Base-by-base conservation (phyloP, 2,113 vertebrate species). In the Pomatostomus ruficeps region DNA sequence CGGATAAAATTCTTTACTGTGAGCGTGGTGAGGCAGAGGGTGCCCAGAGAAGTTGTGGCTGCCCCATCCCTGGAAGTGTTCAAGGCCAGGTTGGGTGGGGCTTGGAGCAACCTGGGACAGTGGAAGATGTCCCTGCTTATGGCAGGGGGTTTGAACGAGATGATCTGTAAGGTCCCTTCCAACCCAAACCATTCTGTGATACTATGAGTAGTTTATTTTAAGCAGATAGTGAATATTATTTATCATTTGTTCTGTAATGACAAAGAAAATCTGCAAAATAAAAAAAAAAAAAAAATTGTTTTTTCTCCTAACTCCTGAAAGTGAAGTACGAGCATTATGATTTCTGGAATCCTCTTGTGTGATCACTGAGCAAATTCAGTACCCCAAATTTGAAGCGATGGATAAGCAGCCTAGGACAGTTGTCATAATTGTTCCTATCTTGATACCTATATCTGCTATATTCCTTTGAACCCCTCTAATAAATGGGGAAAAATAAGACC, bases 141-240 rank as follows among this genome's bases (percentile, higher is more conserved):
- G 10, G 7, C 4, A 68, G 6, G 3, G 29, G 2, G 5, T 2
- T 54, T 8, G 31, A 54, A 62, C 0, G 2, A 18, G 10, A 35
- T 19, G 5, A 31, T 70, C 29, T 62, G 31, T 10, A 62, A 54
- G 5, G 5, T 33, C 3, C 10, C 8, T 48, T 76, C 18, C 18
- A 33, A 42, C 12, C 8, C 35, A 61, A 75, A 54, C 5, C 7
- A 20, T 36, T 42, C 12, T 42, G 1, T 55, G 13, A 31, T 48
- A 33, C 9, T 9, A 2, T 20, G 35, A 55, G 20, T 16, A 4
- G 23, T 22, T 45, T 51, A 21, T 33, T 84, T 93, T 25, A 75
- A 87, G 31, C 22, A 65, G 12, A 59, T 4, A 28, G 7, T 38
- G 11, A 61, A 58, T 31, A 43, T 16, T 24, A 43, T 33, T 71